Evolutionary conservation across 2,888 invertebrate genomes (phyloP).

Genomic region (Microchrysa polita): DNA sequence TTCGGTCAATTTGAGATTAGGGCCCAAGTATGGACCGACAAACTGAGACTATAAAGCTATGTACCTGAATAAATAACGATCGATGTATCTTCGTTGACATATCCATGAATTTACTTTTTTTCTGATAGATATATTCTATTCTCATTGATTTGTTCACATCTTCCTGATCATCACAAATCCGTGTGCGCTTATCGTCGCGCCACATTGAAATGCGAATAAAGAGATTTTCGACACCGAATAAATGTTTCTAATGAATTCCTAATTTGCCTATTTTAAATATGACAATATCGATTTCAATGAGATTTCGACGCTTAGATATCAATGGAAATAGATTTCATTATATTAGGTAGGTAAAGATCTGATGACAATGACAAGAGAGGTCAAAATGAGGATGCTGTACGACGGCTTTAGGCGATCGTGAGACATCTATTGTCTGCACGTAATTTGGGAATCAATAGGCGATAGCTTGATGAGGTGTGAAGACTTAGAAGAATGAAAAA

Average conservation of each 20-base stretch:
- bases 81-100: background rate
- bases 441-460: too few species aligned
- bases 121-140: too few species aligned
- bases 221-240: slow-evolving; percentile 36
- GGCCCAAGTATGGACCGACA: background rate
- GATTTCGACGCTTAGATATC: slow-evolving; percentile 18
- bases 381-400: background rate
- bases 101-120: background rate
- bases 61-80: background rate
- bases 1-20: background rate
- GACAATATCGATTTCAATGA: slow-evolving; percentile 25
- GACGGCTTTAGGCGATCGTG: background rate
- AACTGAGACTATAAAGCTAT: too few species aligned
- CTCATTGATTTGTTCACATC: too few species aligned
- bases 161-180: too few species aligned
- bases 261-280: slow-evolving; percentile 23
- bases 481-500: too few species aligned
- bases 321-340: background rate
- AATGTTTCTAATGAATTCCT: slow-evolving; percentile 42
- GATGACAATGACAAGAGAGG: slow-evolving; percentile 27
- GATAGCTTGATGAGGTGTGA: too few species aligned
- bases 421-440: too few species aligned
- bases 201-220: slow-evolving; percentile 23
- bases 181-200: background rate
- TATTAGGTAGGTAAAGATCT: too few species aligned